Percentiles rank a stretch among this genome's conserved stretches.
Evolutionary conservation across 2,797 vertebrate species (phyloP).

Genomic region (Toxotes lorentzi): DNA sequence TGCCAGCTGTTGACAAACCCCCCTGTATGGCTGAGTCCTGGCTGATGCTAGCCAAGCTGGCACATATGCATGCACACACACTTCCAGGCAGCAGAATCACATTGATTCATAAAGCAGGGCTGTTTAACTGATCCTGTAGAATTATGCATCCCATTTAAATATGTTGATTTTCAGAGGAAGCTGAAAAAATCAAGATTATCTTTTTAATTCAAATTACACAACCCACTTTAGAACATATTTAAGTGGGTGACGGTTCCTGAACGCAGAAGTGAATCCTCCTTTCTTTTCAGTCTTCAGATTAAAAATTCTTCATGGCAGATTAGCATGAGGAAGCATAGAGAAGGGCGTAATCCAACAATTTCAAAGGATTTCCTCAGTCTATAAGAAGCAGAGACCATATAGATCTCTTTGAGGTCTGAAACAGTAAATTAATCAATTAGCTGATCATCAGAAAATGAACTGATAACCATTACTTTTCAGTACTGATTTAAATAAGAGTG

Average conservation of each 20-base stretch:
- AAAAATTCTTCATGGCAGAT: conserved; percentile 50
- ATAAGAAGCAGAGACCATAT: background rate
- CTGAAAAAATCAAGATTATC: background rate
- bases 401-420: background rate
- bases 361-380: conserved; percentile 1
- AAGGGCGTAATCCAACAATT: background rate
- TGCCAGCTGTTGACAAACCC: conserved; percentile 72
- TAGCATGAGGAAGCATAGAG: conserved; percentile 11
- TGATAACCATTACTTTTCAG: background rate
- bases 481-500: background rate
- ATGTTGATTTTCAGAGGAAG: background rate
- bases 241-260: conserved; percentile 36
- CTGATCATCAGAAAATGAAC: background rate
- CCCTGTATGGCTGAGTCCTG: conserved; percentile 41
- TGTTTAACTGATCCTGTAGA: conserved; percentile 18
- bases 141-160: conserved; percentile 11
- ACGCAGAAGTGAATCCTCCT: background rate
- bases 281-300: conserved; percentile 38
- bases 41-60: conserved; percentile 36
- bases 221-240: conserved; percentile 22
- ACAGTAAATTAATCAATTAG: background rate
- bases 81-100: background rate
- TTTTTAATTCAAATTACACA: conserved; percentile 12
- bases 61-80: conserved; percentile 2
- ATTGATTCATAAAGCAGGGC: conserved; percentile 9